Percentiles rank a stretch among this genome's conserved stretches.
phyloP scores from a whole-genome alignment of 2,113 vertebrate species.

The Protomyctophum bolini region DNA sequence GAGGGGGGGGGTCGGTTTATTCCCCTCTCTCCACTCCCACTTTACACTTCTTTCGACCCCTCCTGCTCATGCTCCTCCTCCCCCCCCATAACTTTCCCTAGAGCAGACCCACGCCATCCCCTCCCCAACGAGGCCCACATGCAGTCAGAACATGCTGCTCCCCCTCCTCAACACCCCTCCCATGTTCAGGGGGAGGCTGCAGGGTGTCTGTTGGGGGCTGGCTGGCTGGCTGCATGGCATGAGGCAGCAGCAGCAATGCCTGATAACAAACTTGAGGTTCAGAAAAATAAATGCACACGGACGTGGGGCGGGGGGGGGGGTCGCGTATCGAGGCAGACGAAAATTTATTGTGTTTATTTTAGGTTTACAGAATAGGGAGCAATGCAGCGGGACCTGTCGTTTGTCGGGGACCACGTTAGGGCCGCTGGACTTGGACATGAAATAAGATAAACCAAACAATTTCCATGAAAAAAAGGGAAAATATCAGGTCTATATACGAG shows the following conservation, averaged over 20 bases:
- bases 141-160: slow-evolving; percentile 50
- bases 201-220: slow-evolving; percentile 50
- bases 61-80: slow-evolving; percentile 33
- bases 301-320: slow-evolving; percentile 1
- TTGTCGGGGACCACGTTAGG: neutral
- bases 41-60: slow-evolving; percentile 1
- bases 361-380: slow-evolving; percentile 5
- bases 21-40: slow-evolving; percentile 60
- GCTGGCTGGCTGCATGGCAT: slow-evolving; percentile 48
- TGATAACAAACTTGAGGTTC: slow-evolving; percentile 66
- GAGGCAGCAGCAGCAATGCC: slow-evolving; percentile 23
- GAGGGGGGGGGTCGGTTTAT: slow-evolving; percentile 27
- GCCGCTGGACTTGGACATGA: too few relatives aligned
- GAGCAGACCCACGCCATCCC: neutral
- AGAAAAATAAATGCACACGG: slow-evolving; percentile 38
- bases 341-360: slow-evolving; percentile 45
- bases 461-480: neutral
- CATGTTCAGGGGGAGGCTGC: neutral
- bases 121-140: slow-evolving; percentile 24
- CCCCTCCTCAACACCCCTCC: slow-evolving; percentile 13
- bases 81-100: slow-evolving; percentile 1
- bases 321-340: slow-evolving; percentile 36
- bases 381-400: neutral
- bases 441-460: too few relatives aligned
- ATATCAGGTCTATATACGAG: too few relatives aligned